Evolutionary conservation across 2,113 vertebrate species (phyloP), one percentile per base, ranked within the genome.

Genomic region (Platichthys stellatus): DNA sequence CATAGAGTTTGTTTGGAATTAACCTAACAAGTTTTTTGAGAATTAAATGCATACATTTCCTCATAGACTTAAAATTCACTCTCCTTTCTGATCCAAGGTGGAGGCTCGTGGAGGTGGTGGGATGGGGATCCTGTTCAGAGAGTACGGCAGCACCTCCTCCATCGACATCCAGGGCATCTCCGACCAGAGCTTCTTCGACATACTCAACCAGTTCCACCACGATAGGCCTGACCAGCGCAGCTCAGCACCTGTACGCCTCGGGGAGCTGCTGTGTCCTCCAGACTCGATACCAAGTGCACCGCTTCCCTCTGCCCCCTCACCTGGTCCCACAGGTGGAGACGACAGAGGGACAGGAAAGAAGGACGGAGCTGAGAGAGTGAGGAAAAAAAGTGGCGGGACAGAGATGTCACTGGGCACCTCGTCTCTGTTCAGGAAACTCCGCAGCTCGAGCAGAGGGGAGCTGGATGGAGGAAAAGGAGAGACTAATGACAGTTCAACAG

Each of bases 71-170:
- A 79, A 49, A 26, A 63, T 31, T 20, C 8, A 71, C 40, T 61
- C 20, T 26, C 5, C 0, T 72, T 35, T 77, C n/a, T 78, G 20
- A 18, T 91, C 90, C 1, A 92, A 96, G 18, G 2, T 72, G 0
- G 81, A 90, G 1, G 86, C 91, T 6, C 86, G 0, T 40, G 83
- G 90, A 15, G 90, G 91, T 0, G 64, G 91, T 0, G 84, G 85
- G 3, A 85, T 89, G 85, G 85, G 75, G 10, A 87, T 67, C 85
- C 83, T 97, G 0, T 97, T 95, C 91, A 93, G 97, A 0, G 97
- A 98, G 59, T 99, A 99, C 0, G 97, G 97, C 59, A 99, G 97
- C 94, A 98, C 97, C 0, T 99, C 97, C 2, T 99, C 97, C 88
- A 98, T 99, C 1, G 95, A 99, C 0, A 93, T 95, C 17, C 96